Percentiles rank a stretch among this genome's conserved stretches.
These are phyloP conservation scores for Hypanus sabinus DNA, from an alignment of 2,113 vertebrate species.

Conservation along the genomic window DNA sequence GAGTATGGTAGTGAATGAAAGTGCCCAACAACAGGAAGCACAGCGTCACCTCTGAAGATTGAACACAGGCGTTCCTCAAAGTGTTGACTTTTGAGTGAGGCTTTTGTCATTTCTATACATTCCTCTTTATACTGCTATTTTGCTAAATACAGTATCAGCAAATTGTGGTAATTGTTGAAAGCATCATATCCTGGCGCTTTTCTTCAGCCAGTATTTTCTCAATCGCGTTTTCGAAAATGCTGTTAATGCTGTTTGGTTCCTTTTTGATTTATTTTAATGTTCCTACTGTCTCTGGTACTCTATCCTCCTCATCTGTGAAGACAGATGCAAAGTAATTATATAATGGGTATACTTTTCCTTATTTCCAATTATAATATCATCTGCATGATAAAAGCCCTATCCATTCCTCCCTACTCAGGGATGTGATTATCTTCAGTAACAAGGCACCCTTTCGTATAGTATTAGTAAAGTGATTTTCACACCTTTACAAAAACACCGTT, in stretches of 20 bases:
- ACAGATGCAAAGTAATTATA: not conserved
- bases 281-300: not conserved
- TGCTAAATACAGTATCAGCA: too few relatives aligned
- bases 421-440: not conserved
- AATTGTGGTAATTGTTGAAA: not conserved
- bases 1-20: too few relatives aligned
- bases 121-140: too few relatives aligned
- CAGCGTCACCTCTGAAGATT: too few relatives aligned
- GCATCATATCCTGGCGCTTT: not conserved
- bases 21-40: too few relatives aligned
- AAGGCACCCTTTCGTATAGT: not conserved
- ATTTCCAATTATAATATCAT: conserved; percentile 2
- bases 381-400: not conserved
- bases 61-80: too few relatives aligned
- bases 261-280: not conserved
- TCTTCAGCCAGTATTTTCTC: not conserved
- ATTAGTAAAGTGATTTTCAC: not conserved
- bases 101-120: too few relatives aligned
- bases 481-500: not conserved
- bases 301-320: not conserved
- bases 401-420: not conserved
- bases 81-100: too few relatives aligned
- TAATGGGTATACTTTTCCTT: not conserved
- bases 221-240: not conserved
- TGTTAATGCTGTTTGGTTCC: not conserved